Conservation (phyloP, 2,888 invertebrate species). For the Platypus cylindrus region DNA sequence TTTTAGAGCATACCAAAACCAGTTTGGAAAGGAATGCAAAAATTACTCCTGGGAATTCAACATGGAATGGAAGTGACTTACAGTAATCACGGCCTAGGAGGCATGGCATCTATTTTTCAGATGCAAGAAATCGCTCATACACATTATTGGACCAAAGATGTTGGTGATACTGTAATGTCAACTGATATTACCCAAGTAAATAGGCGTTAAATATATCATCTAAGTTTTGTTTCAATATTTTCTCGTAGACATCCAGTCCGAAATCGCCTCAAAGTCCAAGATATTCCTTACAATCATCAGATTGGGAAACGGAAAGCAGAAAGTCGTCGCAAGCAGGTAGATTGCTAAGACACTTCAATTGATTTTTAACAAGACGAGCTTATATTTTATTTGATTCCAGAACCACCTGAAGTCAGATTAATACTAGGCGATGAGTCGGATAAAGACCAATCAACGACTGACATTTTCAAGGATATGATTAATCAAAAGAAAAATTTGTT, state of each 20-base stretch:
- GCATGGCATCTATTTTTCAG: constrained; percentile 95
- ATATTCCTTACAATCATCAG: constrained; percentile 41
- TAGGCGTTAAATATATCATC: background rate
- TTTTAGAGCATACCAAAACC: constrained; percentile 74
- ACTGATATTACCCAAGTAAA: constrained; percentile 30
- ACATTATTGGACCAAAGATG: constrained; percentile 90
- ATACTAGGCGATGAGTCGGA: constrained; percentile 50
- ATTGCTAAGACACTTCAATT: background rate
- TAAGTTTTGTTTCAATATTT: constrained; percentile 3
- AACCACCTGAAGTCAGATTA: constrained; percentile 48
- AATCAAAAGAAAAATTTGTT: constrained; percentile 83
- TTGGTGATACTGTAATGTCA: constrained; percentile 43
- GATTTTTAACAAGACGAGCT: background rate
- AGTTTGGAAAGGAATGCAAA: constrained; percentile 94
- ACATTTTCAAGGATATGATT: constrained; percentile 88
- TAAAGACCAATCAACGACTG: constrained; percentile 60
- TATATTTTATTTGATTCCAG: too few species aligned
- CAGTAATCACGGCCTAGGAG: constrained; percentile 86
- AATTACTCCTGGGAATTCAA: constrained; percentile 78
- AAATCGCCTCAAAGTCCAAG: constrained; percentile 51
- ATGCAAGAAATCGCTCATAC: constrained; percentile 97
- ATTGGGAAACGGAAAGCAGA: constrained; percentile 44
- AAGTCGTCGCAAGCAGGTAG: constrained; percentile 55
- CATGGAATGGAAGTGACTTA: constrained; percentile 87
- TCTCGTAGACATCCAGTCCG: constrained; percentile 47